Conservation (phyloP, 2,797 vertebrate species). For the Staurois parvus region DNA sequence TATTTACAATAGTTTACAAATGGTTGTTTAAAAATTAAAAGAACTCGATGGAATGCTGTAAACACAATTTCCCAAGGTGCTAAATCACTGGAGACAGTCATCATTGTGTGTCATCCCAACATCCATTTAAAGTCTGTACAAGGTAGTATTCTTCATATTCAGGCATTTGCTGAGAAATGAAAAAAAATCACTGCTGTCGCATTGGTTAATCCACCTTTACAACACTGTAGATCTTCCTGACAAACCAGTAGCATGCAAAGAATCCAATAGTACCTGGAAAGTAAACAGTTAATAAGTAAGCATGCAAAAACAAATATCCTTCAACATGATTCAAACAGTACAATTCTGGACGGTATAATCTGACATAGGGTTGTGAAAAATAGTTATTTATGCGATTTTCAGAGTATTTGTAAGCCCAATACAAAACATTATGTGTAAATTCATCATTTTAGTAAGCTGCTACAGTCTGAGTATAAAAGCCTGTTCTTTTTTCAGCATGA, state of each 20-base stretch:
- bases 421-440: no score
- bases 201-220: constrained; percentile 77
- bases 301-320: no score
- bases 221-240: constrained; percentile 77
- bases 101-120: constrained; percentile 59
- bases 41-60: constrained; percentile 34
- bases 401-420: no score
- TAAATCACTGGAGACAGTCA: constrained; percentile 43
- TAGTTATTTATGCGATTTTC: no score
- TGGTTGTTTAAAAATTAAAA: neutral
- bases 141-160: constrained; percentile 55
- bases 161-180: neutral
- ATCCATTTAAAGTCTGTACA: constrained; percentile 49
- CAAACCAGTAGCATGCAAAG: constrained; percentile 78
- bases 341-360: no score
- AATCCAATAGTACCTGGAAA: constrained; percentile 75
- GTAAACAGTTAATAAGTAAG: constrained; percentile 13
- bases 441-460: no score
- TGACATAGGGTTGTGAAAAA: no score
- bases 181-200: neutral
- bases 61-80: constrained; percentile 41
- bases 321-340: no score
- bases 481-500: no score
- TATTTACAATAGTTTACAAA: constrained; percentile 31
- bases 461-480: no score